Base-by-base conservation (phyloP, 2,797 vertebrate species). In the Intellagama lesueurii region DNA sequence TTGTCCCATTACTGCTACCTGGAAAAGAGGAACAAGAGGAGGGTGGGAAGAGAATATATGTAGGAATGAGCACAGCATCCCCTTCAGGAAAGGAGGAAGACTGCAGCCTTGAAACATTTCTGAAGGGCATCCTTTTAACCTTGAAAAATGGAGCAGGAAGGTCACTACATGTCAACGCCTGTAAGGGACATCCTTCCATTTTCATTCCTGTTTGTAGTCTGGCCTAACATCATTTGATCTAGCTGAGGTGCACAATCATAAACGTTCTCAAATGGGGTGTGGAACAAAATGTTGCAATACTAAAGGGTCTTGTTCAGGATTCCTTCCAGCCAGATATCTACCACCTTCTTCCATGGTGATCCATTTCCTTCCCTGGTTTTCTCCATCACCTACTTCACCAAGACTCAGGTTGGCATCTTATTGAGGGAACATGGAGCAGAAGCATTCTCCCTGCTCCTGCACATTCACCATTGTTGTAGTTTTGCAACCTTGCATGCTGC, bases 11-110 rank as follows among this genome's bases (percentile, higher is more conserved):
- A 69, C n/a, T 56, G n/a, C 60, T 76, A 12, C 49, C 40, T 56
- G 52, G 52, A 77, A 83, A 60, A 5, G 72, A 26, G 84, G 72
- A 9, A 85, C 32, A 44, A 68, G 28, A 78, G 12, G 5, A 68
- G 17, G 28, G 28, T 1, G 12, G 6, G 72, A 14, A 7, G 47
- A 14, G 7, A 82, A 64, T 73, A 6, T 44, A 3, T 1, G 8
- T 56, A 16, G 35, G 47, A n/a, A 12, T 0, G 7, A 19, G 11
- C 1, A 5, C 49, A 83, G 85, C 66, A 14, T 26, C 28, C 47
- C 32, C 80, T 83, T 60, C 30, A 83, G 89, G 47, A 28, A 24
- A 7, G 66, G 89, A 87, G 85, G 89, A 35, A 77, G 26, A 40
- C 26, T 56, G 60, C 47, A 56, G 30, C 5, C 24, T 1, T 22